Percentiles rank a stretch among this genome's conserved stretches.
phyloP scores from a whole-genome alignment of 2,113 vertebrate species.

The Pelvicachromis taeniatus region DNA sequence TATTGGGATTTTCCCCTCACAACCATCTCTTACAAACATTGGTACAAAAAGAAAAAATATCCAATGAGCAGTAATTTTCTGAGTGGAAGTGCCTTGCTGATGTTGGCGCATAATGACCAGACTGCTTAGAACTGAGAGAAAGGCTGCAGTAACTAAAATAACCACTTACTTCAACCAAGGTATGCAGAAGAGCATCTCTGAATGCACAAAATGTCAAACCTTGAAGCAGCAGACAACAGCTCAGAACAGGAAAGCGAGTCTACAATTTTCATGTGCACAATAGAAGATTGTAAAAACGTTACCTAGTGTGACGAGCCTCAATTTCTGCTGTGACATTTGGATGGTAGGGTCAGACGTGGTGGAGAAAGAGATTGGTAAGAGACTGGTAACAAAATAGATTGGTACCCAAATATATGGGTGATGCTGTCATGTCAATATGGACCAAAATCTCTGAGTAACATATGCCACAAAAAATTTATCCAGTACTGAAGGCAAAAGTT shows the following conservation, averaged over 20 bases:
- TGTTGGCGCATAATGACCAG: background rate
- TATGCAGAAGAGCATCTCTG: background rate
- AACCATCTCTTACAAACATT: background rate
- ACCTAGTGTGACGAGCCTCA: background rate
- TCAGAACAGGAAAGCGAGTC: background rate
- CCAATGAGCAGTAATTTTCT: background rate
- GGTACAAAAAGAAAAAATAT: background rate
- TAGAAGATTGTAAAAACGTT: background rate
- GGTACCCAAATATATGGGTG: background rate
- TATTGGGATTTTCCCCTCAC: background rate
- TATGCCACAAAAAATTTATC: background rate
- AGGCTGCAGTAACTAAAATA: background rate
- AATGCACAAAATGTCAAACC: background rate
- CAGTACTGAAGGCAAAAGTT: background rate
- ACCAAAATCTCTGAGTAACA: background rate
- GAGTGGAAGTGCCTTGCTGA: background rate
- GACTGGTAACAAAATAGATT: no score
- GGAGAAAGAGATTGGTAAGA: background rate
- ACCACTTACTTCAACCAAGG: background rate
- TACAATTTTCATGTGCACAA: background rate
- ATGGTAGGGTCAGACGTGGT: background rate
- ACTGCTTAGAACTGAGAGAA: background rate
- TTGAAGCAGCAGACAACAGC: background rate
- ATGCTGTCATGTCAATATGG: background rate
- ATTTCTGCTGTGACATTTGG: background rate